phyloP scores from a whole-genome alignment of 2,888 invertebrate species.

The Phaonia tiefii region DNA sequence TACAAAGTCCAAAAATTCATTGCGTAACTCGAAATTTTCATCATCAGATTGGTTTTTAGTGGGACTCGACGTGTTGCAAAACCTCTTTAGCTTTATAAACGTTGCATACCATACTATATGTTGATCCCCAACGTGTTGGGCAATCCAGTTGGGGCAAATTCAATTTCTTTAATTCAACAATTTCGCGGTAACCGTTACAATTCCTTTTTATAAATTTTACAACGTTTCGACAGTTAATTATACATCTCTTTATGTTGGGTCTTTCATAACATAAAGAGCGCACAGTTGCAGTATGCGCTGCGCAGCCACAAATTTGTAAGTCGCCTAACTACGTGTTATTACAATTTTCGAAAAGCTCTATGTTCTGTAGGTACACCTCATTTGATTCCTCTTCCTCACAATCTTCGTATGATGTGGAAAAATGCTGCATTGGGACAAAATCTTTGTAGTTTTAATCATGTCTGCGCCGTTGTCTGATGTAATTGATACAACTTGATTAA shows the following conservation, averaged over 20 bases:
- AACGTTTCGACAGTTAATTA: slow-evolving; percentile 20
- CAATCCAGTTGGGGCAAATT: background rate
- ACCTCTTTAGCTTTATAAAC: background rate
- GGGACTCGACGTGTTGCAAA: background rate
- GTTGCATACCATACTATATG: background rate
- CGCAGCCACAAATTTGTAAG: background rate
- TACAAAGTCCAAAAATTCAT: slow-evolving; percentile 9
- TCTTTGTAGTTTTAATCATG: slow-evolving; percentile 8
- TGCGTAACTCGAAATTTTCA: background rate
- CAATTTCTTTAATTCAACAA: background rate
- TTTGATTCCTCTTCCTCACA: background rate
- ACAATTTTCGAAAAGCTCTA: background rate
- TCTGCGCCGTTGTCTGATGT: no score
- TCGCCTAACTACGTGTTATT: background rate
- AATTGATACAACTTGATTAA: no score
- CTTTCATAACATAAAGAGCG: slow-evolving; percentile 21
- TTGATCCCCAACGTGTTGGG: background rate
- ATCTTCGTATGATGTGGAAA: background rate
- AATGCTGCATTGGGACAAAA: background rate
- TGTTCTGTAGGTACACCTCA: background rate
- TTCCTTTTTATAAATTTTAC: background rate
- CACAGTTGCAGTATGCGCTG: slow-evolving; percentile 16
- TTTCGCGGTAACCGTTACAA: background rate
- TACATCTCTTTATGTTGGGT: slow-evolving; percentile 2
- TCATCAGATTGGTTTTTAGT: background rate